A percentile compares a stretch with the other conserved stretches of the same genome.
Evolutionary conservation across 2,113 vertebrate genomes (phyloP).

Genomic region (Bubo bubo): DNA sequence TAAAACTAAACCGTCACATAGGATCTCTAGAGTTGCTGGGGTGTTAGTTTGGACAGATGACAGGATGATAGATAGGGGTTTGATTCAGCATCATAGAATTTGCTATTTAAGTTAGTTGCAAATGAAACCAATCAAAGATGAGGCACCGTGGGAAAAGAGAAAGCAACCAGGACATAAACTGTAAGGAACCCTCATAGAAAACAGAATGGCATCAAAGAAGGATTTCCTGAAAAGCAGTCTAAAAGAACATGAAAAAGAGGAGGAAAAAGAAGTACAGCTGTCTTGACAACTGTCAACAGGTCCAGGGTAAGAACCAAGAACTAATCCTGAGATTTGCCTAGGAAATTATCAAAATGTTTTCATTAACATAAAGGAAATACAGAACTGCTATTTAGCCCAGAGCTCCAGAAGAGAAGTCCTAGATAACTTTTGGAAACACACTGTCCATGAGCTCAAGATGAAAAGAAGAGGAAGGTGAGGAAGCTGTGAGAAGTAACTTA

Average conservation of each 20-base stretch:
- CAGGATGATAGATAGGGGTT: not conserved
- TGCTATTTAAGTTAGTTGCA: not conserved
- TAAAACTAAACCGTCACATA: not conserved
- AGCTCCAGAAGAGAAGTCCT: not conserved
- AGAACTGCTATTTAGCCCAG: not conserved
- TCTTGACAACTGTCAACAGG: not conserved
- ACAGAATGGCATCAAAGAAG: not conserved
- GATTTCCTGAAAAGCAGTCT: not conserved
- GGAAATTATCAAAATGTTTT: not conserved
- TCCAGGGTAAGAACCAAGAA: not conserved
- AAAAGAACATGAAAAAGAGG: not conserved
- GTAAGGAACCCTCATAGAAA: not conserved
- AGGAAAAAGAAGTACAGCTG: not conserved
- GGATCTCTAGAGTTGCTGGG: not conserved
- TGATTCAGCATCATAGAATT: not conserved
- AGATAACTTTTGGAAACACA: not conserved
- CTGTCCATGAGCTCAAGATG: not conserved
- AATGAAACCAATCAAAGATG: constrained; percentile 1
- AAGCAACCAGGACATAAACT: not conserved
- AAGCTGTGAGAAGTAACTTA: not conserved
- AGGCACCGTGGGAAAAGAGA: not conserved
- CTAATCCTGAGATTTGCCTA: not conserved
- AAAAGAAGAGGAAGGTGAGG: not conserved
- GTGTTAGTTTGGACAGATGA: not conserved
- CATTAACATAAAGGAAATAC: not conserved